Base-by-base conservation (phyloP, 1,140 invertebrate species). In the Lasioglossum albipes region DNA sequence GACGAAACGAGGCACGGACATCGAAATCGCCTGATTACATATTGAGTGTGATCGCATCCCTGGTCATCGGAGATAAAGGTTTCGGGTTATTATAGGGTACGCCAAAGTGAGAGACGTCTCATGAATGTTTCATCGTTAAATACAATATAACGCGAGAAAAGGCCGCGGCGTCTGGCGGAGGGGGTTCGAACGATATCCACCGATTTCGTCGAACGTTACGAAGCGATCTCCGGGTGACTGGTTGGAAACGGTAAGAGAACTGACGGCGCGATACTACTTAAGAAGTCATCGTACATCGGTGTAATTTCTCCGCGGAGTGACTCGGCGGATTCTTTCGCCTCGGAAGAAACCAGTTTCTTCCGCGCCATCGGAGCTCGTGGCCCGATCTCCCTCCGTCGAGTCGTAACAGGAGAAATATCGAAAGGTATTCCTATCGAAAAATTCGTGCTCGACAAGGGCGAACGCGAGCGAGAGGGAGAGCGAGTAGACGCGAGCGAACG, bases 291-390 rank as follows among this genome's bases (percentile, higher is more conserved):
- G 72, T 22, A 41, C 69, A 52, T 22, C 73, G 61, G 62, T 73
- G 79, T 86, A 82, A 83, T 87, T 83, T 73, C 76, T 57, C 54
- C 59, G 74, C 62, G 70, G 81, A 84, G 66, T 81, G 79, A 85
- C 84, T 81, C 76, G 79, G 67, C 76, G 83, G 79, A 85, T 79
- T 86, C 79, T 73, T 87, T 49, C 59, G 83, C 81, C 20, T 79
- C 68, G 80, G 67, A 86, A 75, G 70, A 75, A 85, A 88, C 72
- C 75, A 71, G 79, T 82, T 88, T 82, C 83, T 87, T 88, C 79
- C 75, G 83, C 82, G 45, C 77, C 42, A 67, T 73, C 67, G 66
- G 52, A 22, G 62, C n/a, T n/a, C 64, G 52, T 4, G 52, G 45
- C 13, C 27, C 62, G 54, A 54, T 31, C 41, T 61, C 10, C 4